These are phyloP conservation scores for Sycophaga agraensis DNA, from an alignment of 1,140 invertebrate genomes.

Conservation along the genomic window DNA sequence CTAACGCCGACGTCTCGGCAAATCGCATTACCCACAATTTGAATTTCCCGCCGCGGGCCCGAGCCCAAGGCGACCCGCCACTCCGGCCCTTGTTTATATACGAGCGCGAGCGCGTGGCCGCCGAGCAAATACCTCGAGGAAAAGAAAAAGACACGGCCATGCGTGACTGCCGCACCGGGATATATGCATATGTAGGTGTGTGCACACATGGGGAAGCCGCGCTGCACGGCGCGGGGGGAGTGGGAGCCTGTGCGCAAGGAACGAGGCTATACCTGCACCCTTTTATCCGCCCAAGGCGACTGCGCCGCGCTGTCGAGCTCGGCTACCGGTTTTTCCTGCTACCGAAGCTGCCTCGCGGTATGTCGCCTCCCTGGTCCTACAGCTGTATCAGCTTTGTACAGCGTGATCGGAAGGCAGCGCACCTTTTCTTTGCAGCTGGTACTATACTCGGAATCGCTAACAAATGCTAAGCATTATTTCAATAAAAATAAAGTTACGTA, in stretches of 20 bases:
- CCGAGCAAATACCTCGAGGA: neutral
- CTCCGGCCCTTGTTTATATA: neutral
- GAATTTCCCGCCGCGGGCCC: conserved; percentile 9
- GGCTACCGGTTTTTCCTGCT: neutral
- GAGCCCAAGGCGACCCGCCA: neutral
- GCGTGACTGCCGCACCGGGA: neutral
- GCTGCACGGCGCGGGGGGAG: too few relatives aligned
- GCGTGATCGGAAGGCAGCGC: neutral
- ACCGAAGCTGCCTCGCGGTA: neutral
- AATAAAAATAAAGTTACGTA: too few relatives aligned
- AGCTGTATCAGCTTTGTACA: neutral
- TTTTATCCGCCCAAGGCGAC: neutral
- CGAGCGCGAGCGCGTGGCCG: neutral
- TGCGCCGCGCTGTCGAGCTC: neutral
- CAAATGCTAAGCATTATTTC: too few relatives aligned
- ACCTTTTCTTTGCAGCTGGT: too few relatives aligned
- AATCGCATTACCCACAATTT: conserved; percentile 25
- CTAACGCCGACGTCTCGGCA: neutral
- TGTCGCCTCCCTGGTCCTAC: neutral
- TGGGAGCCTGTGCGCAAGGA: too few relatives aligned
- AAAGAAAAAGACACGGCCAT: neutral
- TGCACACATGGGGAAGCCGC: neutral
- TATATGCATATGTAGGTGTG: neutral
- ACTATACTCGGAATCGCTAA: too few relatives aligned
- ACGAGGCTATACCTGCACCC: neutral